Percentiles rank a stretch among this genome's conserved stretches.
phyloP scores from a whole-genome alignment of 1,140 invertebrate genomes.

The Drosophila paulistorum region DNA sequence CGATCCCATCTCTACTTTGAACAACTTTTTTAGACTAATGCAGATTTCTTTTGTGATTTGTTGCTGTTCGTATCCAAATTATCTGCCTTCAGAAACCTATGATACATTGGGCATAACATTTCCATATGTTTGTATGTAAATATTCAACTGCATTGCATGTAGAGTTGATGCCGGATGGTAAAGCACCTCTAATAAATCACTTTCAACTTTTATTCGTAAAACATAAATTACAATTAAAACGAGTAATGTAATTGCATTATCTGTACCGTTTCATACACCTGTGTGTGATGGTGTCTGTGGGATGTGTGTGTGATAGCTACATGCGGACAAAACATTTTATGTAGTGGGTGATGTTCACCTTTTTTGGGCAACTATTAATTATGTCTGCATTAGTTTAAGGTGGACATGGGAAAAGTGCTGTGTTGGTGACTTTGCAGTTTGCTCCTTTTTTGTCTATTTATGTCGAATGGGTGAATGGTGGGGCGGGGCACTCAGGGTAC shows the following conservation, averaged over 20 bases:
- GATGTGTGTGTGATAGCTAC: neutral
- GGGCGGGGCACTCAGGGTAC: neutral
- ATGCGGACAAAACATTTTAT: conserved; percentile 36
- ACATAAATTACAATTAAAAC: conserved; percentile 78
- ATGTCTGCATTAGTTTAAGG: conserved; percentile 44
- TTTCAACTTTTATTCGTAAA: conserved; percentile 29
- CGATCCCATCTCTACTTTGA: too few species aligned
- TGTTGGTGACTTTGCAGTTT: conserved; percentile 66
- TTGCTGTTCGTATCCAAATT: neutral
- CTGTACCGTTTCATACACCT: too few species aligned
- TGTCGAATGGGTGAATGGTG: neutral
- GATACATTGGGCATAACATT: neutral
- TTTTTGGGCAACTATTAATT: conserved; percentile 69
- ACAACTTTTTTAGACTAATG: too few species aligned
- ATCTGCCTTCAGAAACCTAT: neutral
- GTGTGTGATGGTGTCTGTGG: neutral
- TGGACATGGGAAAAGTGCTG: conserved; percentile 51
- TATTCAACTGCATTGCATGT: neutral
- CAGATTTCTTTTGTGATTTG: too few species aligned
- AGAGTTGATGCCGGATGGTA: neutral
- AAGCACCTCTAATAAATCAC: conserved; percentile 58
- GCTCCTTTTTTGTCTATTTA: conserved; percentile 13
- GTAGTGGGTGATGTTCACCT: conserved; percentile 52
- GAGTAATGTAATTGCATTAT: conserved; percentile 67
- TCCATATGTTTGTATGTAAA: neutral